Conservation (phyloP, 2,113 vertebrate species). For the Laticauda laticaudata region DNA sequence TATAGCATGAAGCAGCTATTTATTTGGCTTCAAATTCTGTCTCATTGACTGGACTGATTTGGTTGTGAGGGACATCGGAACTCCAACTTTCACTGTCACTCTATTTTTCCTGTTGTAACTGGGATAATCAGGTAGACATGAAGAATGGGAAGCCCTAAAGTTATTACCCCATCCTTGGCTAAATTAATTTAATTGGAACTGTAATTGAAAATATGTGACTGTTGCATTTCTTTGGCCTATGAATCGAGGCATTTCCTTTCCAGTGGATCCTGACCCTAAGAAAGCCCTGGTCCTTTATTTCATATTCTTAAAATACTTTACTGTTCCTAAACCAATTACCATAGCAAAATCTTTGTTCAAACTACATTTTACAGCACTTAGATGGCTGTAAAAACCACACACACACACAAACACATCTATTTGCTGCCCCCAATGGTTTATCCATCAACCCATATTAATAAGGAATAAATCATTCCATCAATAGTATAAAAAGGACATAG, state of each 20-base stretch:
- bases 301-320: background rate
- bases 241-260: background rate
- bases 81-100: background rate
- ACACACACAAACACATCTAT: background rate
- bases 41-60: background rate
- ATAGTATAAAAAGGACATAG: background rate
- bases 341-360: background rate
- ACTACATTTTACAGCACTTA: background rate
- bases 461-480: background rate
- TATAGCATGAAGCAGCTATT: background rate
- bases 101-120: background rate
- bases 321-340: background rate
- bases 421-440: background rate
- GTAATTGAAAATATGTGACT: background rate
- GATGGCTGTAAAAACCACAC: background rate
- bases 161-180: background rate
- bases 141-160: background rate
- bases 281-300: background rate
- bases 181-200: background rate
- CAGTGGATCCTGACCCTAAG: background rate
- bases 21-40: background rate
- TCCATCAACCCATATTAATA: background rate
- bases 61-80: background rate
- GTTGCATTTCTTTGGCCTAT: background rate
- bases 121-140: background rate